Evolutionary conservation across 2,113 vertebrate genomes (phyloP), one percentile per base, ranked within the genome.

Genomic region (Cyrtonyx montezumae): DNA sequence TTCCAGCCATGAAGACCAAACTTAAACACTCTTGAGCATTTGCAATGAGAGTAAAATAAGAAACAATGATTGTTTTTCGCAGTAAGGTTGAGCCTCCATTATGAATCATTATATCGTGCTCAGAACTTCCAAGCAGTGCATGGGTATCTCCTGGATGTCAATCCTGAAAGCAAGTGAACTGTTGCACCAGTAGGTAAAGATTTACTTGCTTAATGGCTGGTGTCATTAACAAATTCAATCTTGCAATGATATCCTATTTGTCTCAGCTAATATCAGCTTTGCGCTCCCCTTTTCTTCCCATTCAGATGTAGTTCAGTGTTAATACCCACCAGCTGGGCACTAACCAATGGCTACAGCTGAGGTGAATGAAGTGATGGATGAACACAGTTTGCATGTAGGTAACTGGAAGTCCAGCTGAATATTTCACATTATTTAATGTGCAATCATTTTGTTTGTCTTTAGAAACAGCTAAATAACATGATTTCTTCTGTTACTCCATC

Each of bases 191-290:
- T 56, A 53, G 43, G 56, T 80, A 19, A 84, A 95, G 79, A 90
- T 96, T 94, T 93, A 65, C 62, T 91, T 84, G 18, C 53, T 86
- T 88, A 75, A 90, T 81, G 85, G 53, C 69, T 83, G 69, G 58
- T 95, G 79, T 86, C 85, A 88, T 86, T 91, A 90, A 80, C 87
- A 86, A 93, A 95, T 86, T 95, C 90, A 90, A 67, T 26, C 74
- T 90, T 62, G 68, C 82, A 93, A 88, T 91, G 90, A 75, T 91
- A 93, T 73, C 87, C 61, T 80, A 36, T 91, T 71, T 51, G 48
- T 91, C 84, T 68, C 32, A 93, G 86, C 36, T 84, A 81, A 87
- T 69, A 68, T 25, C 40, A 90, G 83, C 83, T 21, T 75, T 75
- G 58, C n/a, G 28, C 22, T n/a, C 61, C 43, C 85, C 61, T 88